A percentile compares a stretch with the other conserved stretches of the same genome.
These are phyloP conservation scores for Apeira syringaria DNA, from an alignment of 2,888 invertebrate species.

Conservation along the genomic window DNA sequence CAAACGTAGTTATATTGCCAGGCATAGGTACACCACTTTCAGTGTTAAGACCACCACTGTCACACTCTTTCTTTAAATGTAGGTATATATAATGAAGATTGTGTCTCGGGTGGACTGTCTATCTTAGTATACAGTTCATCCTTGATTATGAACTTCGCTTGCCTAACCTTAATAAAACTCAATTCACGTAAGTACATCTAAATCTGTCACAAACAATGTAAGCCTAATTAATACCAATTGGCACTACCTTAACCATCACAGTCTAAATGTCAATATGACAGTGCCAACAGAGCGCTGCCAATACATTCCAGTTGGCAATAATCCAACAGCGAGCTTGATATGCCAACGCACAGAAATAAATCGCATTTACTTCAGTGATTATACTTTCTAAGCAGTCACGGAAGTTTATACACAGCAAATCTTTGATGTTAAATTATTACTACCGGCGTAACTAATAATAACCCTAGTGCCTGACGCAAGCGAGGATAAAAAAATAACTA, in stretches of 20 bases:
- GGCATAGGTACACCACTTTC: too few species aligned
- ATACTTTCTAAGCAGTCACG: slow-evolving; percentile 23
- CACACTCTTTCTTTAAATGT: too few species aligned
- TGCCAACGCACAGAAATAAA: slow-evolving; percentile 32
- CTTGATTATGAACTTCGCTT: too few species aligned
- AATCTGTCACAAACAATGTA: slow-evolving; percentile 21
- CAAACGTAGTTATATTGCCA: too few species aligned
- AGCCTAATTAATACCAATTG: slow-evolving; percentile 37
- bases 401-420: slow-evolving; percentile 21
- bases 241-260: slow-evolving; percentile 37
- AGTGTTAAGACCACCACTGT: too few species aligned
- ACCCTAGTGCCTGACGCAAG: neutral
- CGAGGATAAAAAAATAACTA: neutral
- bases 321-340: slow-evolving; percentile 33
- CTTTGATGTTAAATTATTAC: slow-evolving; percentile 9
- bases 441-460: slow-evolving; percentile 10
- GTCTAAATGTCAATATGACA: slow-evolving; percentile 42
- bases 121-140: too few species aligned
- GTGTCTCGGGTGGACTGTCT: too few species aligned
- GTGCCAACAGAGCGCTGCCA: slow-evolving; percentile 33
- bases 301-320: slow-evolving; percentile 39
- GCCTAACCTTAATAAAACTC: slow-evolving; percentile 2
- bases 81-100: too few species aligned
- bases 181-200: slow-evolving; percentile 6
- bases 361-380: slow-evolving; percentile 24